A percentile compares a stretch with the other conserved stretches of the same genome.
These are phyloP conservation scores for Eupsilia transversa DNA, from an alignment of 2,888 invertebrate species.

Conservation along the genomic window DNA sequence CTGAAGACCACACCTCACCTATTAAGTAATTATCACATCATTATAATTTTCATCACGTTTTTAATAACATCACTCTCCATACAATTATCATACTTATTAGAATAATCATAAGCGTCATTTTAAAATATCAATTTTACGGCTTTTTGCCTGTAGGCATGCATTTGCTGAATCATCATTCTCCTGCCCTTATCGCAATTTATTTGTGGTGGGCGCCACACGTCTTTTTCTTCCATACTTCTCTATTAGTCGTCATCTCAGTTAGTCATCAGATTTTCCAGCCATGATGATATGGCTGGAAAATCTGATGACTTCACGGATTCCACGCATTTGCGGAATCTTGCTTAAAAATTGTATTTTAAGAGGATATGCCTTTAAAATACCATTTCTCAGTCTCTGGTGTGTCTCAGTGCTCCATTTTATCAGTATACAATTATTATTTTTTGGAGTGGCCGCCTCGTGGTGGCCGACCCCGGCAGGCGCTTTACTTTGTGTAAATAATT, in stretches of 20 bases:
- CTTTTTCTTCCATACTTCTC: too few species aligned
- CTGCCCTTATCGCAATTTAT: too few species aligned
- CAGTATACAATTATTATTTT: neutral
- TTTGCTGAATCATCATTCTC: neutral
- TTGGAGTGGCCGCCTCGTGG: neutral
- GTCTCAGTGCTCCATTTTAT: neutral
- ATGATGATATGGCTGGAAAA: too few species aligned
- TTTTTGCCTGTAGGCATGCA: slow-evolving; percentile 1
- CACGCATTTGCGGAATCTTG: neutral
- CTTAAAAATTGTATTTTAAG: slow-evolving; percentile 35
- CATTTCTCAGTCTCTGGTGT: too few species aligned
- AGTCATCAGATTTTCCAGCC: too few species aligned
- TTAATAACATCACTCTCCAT: slow-evolving; percentile 23
- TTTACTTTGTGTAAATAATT: neutral
- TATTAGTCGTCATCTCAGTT: neutral
- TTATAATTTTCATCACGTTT: slow-evolving; percentile 43
- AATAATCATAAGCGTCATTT: slow-evolving; percentile 32
- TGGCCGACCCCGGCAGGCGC: neutral
- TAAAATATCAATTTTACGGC: slow-evolving; percentile 2
- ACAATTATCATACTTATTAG: slow-evolving; percentile 47
- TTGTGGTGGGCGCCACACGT: too few species aligned
- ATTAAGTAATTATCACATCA: slow-evolving; percentile 44
- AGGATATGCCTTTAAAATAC: too few species aligned
- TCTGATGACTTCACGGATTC: too few species aligned
- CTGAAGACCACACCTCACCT: slow-evolving; percentile 42